phyloP scores from a whole-genome alignment of 2,113 vertebrate species.

The Microcebus jonahi region DNA sequence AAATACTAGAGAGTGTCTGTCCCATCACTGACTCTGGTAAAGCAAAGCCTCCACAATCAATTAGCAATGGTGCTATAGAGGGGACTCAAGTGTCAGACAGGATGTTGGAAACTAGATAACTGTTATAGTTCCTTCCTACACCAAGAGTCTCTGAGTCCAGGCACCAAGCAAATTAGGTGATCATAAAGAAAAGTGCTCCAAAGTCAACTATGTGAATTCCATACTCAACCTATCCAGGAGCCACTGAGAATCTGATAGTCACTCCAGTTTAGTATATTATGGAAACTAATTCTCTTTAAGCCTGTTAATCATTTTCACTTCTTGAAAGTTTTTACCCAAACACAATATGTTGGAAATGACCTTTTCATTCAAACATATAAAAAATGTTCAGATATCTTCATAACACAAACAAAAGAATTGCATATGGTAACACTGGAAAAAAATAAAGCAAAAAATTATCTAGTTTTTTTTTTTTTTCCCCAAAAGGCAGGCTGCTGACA shows the following conservation, averaged over 20 bases:
- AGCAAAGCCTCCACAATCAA: neutral
- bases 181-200: neutral
- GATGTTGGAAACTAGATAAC: neutral
- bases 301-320: neutral
- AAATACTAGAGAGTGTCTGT: neutral
- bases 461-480: slow-evolving; percentile 21
- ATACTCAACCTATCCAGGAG: neutral
- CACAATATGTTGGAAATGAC: neutral
- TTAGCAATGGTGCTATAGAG: neutral
- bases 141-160: neutral
- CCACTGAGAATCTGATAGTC: neutral
- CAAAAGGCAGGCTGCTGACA: slow-evolving; percentile 12
- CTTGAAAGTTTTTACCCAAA: neutral
- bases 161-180: neutral
- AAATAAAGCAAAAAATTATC: neutral
- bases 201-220: neutral
- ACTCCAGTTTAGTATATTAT: neutral
- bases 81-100: neutral
- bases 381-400: slow-evolving; percentile 22
- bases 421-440: neutral
- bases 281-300: neutral
- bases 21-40: neutral
- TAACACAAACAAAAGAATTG: neutral
- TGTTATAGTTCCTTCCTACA: neutral
- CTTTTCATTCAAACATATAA: neutral